Evolutionary conservation across 2,888 invertebrate genomes (phyloP).

Genomic region (Tortricodes alternella): DNA sequence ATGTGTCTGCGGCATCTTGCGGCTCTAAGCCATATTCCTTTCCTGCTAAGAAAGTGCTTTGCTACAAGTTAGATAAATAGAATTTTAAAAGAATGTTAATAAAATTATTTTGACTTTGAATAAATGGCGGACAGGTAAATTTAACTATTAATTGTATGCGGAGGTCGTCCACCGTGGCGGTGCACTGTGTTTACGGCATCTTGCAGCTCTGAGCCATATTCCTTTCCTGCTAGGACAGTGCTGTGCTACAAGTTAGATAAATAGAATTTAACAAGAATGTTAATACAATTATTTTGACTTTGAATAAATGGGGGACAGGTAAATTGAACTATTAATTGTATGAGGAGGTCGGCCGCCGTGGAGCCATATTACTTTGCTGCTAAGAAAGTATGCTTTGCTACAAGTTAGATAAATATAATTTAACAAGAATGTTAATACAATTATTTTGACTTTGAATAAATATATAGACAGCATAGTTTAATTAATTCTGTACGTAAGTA

Average conservation of each 20-base stretch:
- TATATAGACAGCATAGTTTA: no score
- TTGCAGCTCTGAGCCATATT: conserved; percentile 32
- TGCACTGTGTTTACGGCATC: conserved; percentile 45
- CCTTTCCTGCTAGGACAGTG: not conserved
- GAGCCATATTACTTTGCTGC: not conserved
- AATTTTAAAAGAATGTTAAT: no score
- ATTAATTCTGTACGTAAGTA: no score
- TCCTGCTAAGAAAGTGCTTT: not conserved
- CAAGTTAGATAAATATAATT: not conserved
- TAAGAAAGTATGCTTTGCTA: not conserved
- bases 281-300: no score
- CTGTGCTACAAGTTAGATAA: not conserved
- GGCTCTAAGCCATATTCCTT: conserved; percentile 24
- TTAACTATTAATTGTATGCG: conserved; percentile 42
- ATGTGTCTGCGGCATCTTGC: conserved; percentile 43
- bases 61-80: not conserved
- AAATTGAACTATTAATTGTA: conserved; percentile 45
- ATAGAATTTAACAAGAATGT: no score
- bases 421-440: no score
- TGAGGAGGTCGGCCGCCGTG: not conserved
- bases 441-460: no score
- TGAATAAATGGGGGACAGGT: conserved; percentile 36
- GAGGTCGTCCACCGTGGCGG: conserved; percentile 26
- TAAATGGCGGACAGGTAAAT: conserved; percentile 35
- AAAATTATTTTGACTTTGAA: no score